Conservation (phyloP, 2,888 invertebrate genomes). For the Phorcus lineatus region DNA sequence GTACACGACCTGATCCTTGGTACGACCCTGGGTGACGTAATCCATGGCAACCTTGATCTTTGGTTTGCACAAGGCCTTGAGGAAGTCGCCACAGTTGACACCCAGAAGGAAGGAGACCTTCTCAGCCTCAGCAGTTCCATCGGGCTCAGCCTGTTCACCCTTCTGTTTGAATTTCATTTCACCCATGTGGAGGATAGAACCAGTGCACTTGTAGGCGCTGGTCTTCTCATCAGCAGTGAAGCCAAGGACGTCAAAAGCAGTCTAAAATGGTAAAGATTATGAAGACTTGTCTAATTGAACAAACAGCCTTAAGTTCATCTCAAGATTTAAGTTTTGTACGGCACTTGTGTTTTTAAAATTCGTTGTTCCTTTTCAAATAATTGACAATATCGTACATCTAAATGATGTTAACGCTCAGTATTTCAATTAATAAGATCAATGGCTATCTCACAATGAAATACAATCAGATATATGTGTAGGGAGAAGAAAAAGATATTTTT, state of each 20-base stretch:
- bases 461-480: too few species aligned
- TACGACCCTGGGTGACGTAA: slow-evolving; percentile 98
- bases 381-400: too few species aligned
- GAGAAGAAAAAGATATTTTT: too few species aligned
- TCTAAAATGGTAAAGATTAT: slow-evolving; percentile 78
- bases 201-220: slow-evolving; percentile 84
- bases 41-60: slow-evolving; percentile 97
- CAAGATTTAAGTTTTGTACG: too few species aligned
- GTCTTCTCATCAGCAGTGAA: slow-evolving; percentile 95
- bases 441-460: too few species aligned
- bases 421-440: too few species aligned
- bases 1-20: slow-evolving; percentile 83
- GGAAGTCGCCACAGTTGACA: slow-evolving; percentile 88
- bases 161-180: slow-evolving; percentile 99
- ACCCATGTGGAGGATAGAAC: slow-evolving; percentile 78
- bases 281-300: too few species aligned
- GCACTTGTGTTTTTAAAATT: too few species aligned
- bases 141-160: slow-evolving; percentile 87
- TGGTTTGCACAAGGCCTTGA: slow-evolving; percentile 87
- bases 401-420: too few species aligned
- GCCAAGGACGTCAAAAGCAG: slow-evolving; percentile 98
- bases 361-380: too few species aligned
- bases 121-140: slow-evolving; percentile 83
- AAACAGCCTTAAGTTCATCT: too few species aligned
- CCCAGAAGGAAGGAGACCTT: slow-evolving; percentile 93